These are phyloP conservation scores for Cyrtorhinus lividipennis DNA, from an alignment of 1,140 invertebrate genomes.

Conservation along the genomic window DNA sequence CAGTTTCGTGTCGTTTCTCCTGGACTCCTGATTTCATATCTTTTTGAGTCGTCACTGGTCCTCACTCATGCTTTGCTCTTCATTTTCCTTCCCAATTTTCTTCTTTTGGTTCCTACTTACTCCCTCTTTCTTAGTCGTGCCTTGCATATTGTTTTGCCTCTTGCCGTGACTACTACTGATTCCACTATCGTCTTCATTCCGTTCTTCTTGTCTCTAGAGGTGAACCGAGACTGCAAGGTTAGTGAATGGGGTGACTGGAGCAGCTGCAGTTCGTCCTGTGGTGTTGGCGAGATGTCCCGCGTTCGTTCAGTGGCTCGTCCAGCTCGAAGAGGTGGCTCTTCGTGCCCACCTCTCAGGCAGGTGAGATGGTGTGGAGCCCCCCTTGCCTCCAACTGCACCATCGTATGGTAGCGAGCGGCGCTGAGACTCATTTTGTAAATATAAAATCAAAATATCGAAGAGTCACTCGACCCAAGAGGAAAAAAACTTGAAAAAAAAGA, in stretches of 20 bases:
- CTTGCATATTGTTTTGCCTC: too few relatives aligned
- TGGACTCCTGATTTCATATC: too few relatives aligned
- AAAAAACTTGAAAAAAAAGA: neutral
- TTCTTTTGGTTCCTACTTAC: too few relatives aligned
- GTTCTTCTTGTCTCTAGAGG: too few relatives aligned
- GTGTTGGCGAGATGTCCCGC: conserved; percentile 70
- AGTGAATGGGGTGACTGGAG: conserved; percentile 76
- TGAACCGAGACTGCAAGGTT: conserved; percentile 62
- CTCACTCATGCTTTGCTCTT: too few relatives aligned
- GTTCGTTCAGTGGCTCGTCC: conserved; percentile 57
- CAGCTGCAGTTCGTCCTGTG: conserved; percentile 67
- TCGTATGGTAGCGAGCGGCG: conserved; percentile 10
- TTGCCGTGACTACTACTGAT: too few relatives aligned
- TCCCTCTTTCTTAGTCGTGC: too few relatives aligned
- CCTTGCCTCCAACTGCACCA: conserved; percentile 43
- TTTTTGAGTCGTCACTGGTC: too few relatives aligned
- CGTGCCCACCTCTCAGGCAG: conserved; percentile 65
- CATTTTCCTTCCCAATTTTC: too few relatives aligned
- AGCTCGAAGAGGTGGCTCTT: conserved; percentile 53
- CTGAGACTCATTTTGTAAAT: conserved; percentile 12
- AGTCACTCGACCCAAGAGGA: too few relatives aligned
- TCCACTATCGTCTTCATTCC: too few relatives aligned
- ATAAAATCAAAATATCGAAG: neutral
- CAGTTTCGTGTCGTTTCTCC: too few relatives aligned
- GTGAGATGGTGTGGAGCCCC: conserved; percentile 68